Evolutionary conservation across 2,888 invertebrate species (phyloP).

Genomic region (Tetrapedia diversipes): DNA sequence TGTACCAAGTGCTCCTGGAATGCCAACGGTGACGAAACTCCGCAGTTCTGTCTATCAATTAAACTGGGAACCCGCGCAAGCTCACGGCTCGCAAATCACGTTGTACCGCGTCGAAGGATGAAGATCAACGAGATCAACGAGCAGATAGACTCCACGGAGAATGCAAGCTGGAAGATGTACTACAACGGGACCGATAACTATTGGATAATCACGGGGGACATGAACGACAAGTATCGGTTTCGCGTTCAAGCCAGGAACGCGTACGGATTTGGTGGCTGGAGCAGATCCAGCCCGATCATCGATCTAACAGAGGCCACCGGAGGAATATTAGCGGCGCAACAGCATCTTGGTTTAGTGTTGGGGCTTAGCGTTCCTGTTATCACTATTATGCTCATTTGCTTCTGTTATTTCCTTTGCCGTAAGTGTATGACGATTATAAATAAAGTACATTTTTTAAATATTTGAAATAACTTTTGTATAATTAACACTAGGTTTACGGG

Average conservation of each 20-base stretch:
- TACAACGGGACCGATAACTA: conserved; percentile 92
- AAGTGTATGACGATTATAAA: conserved; percentile 74
- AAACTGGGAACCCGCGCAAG: conserved; percentile 91
- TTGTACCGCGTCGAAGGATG: conserved; percentile 90
- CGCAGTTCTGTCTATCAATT: conserved; percentile 90
- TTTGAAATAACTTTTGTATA: background rate
- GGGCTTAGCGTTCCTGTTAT: conserved; percentile 86
- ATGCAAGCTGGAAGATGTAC: conserved; percentile 85
- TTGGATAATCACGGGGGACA: conserved; percentile 88
- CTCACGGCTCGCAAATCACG: conserved; percentile 90
- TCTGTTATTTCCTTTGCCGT: conserved; percentile 84
- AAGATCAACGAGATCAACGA: conserved; percentile 73
- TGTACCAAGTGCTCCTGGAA: conserved; percentile 91
- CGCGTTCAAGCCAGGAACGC: conserved; percentile 91
- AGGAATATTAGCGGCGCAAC: conserved; percentile 82
- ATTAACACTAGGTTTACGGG: too few species aligned
- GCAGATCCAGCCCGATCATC: conserved; percentile 87
- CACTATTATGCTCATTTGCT: conserved; percentile 77
- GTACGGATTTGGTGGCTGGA: conserved; percentile 93
- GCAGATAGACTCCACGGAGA: conserved; percentile 47
- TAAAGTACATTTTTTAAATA: background rate
- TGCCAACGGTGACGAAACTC: conserved; percentile 89
- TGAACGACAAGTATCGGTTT: conserved; percentile 87
- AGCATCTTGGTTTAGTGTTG: conserved; percentile 85
- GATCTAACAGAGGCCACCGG: conserved; percentile 84